Evolutionary conservation across 2,797 vertebrate genomes (phyloP).

Genomic region (Lepilemur septentrionalis): DNA sequence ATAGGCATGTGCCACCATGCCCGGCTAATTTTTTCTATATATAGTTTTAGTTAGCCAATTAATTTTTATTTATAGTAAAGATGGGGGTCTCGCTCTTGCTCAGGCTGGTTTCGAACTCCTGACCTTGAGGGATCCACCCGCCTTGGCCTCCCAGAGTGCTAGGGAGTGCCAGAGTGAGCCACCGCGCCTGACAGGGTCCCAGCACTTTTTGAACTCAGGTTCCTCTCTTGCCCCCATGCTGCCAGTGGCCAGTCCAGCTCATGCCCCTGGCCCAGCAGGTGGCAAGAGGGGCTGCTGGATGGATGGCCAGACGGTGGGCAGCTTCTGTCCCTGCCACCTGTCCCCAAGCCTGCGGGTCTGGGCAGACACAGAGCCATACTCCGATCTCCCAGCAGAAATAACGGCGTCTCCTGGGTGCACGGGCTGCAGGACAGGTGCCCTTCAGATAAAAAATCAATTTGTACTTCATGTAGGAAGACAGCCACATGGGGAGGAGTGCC

Average conservation of each 20-base stretch:
- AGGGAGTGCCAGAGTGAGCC: too few relatives aligned
- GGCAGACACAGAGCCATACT: background rate
- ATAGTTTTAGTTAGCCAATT: too few relatives aligned
- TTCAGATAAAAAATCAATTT: background rate
- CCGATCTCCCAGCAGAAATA: background rate
- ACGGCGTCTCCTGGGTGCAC: background rate
- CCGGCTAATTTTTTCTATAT: too few relatives aligned
- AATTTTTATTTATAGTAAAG: too few relatives aligned
- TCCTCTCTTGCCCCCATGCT: too few relatives aligned
- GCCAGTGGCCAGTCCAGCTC: background rate
- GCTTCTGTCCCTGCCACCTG: background rate
- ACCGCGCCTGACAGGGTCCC: too few relatives aligned
- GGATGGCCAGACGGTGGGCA: background rate
- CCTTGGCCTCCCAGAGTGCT: too few relatives aligned
- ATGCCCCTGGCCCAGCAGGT: background rate
- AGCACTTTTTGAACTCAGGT: background rate
- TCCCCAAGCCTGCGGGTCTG: background rate
- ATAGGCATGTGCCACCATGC: too few relatives aligned
- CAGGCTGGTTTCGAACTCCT: too few relatives aligned
- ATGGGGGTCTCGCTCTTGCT: too few relatives aligned
- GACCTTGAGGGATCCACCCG: too few relatives aligned
- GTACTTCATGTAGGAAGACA: background rate
- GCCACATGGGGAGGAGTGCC: rapidly evolving
- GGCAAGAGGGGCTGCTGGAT: background rate
- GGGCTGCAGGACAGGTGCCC: background rate